Conservation (phyloP, 2,113 vertebrate species). For the Chionodraco myersi region DNA sequence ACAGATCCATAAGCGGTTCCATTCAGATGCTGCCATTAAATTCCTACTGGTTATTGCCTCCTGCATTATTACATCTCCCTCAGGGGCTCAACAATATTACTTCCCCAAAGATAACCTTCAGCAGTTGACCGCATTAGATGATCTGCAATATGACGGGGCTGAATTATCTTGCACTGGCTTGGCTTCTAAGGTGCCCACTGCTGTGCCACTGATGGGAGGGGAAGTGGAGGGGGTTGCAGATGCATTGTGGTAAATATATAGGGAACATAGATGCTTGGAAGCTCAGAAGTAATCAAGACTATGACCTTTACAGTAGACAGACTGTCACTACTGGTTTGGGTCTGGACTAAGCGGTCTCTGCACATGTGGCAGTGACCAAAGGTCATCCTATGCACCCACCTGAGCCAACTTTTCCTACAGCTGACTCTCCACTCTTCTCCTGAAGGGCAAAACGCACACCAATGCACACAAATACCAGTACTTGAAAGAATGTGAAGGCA, state of each 20-base stretch:
- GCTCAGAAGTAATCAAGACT: conserved; percentile 47
- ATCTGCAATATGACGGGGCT: conserved; percentile 36
- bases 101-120: conserved; percentile 28
- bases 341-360: neutral
- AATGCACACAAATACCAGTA: neutral
- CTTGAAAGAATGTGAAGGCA: neutral
- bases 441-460: conserved; percentile 1
- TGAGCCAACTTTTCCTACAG: conserved; percentile 30
- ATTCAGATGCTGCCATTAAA: conserved; percentile 18
- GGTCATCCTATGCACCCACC: conserved; percentile 22
- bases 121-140: neutral
- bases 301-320: conserved; percentile 72
- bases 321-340: conserved; percentile 68
- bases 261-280: conserved; percentile 15
- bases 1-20: conserved; percentile 15
- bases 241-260: conserved; percentile 26
- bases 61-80: neutral
- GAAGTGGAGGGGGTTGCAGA: conserved; percentile 15
- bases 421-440: neutral
- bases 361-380: conserved; percentile 20
- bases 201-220: conserved; percentile 47
- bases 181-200: conserved; percentile 57
- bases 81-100: neutral
- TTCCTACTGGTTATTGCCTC: neutral
- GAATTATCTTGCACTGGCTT: conserved; percentile 31